phyloP scores from a whole-genome alignment of 2,797 vertebrate genomes.

The Setipinna tenuifilis region DNA sequence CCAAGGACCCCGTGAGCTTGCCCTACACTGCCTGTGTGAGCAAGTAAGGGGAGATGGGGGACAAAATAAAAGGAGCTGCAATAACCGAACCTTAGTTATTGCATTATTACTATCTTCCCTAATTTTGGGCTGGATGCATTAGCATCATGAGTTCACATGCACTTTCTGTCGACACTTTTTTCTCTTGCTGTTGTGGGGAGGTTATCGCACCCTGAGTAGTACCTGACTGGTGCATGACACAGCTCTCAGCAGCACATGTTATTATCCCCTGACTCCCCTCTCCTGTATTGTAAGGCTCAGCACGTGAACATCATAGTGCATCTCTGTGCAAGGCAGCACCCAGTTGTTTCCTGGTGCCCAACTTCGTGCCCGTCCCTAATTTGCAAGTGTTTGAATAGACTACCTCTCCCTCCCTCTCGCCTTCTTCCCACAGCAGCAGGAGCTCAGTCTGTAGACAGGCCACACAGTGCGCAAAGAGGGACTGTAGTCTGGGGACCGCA shows the following conservation, averaged over 20 bases:
- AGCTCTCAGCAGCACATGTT: neutral
- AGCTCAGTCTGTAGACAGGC: neutral
- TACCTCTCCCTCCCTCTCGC: constrained; percentile 47
- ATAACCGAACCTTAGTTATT: neutral
- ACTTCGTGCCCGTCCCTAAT: constrained; percentile 52
- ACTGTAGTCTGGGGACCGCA: neutral
- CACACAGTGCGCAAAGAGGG: neutral
- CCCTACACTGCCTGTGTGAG: neutral
- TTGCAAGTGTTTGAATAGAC: constrained; percentile 57
- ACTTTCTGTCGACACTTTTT: neutral
- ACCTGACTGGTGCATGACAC: neutral
- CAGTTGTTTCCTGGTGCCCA: neutral
- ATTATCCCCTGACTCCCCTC: neutral
- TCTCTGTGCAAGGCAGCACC: neutral
- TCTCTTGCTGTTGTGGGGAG: neutral
- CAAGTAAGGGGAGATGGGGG: neutral
- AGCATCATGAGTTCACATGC: neutral
- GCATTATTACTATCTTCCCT: neutral
- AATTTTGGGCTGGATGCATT: neutral
- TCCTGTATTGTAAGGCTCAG: neutral
- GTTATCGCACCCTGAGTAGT: neutral
- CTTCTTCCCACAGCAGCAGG: neutral
- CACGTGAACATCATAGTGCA: neutral
- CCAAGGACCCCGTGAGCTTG: neutral
- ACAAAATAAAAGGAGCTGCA: neutral